Evolutionary conservation across 2,113 vertebrate genomes (phyloP).

Genomic region (Mystacornis crossleyi): DNA sequence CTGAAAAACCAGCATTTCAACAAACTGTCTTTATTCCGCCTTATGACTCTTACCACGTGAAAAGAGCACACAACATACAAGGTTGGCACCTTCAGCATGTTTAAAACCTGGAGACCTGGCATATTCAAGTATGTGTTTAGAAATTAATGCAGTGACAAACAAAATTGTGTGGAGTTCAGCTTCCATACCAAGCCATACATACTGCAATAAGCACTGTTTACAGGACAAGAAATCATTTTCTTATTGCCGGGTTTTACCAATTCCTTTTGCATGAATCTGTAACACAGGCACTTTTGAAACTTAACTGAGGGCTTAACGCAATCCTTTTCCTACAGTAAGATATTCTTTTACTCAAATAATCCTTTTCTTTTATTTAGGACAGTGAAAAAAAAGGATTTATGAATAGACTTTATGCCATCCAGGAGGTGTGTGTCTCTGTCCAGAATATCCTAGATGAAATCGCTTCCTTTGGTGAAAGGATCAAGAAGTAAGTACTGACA

Average conservation of each 20-base stretch:
- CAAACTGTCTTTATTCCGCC: not conserved
- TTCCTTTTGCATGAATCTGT: not conserved
- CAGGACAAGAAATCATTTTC: not conserved
- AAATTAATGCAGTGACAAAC: not conserved
- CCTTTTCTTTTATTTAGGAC: conserved; percentile 81
- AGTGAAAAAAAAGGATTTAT: conserved; percentile 97
- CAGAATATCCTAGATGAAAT: conserved; percentile 96
- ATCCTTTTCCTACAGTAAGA: not conserved
- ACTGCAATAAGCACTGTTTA: not conserved
- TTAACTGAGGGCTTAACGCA: not conserved
- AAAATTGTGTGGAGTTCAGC: not conserved
- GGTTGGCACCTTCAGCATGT: not conserved
- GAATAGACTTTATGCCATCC: conserved; percentile 97
- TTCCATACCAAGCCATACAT: not conserved
- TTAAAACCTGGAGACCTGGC: not conserved
- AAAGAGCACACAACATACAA: not conserved
- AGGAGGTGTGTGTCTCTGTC: conserved; percentile 96
- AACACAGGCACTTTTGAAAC: not conserved
- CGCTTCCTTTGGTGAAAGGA: conserved; percentile 93
- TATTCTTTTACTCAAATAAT: not conserved
- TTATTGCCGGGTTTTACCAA: not conserved
- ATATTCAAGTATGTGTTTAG: not conserved
- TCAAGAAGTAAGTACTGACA: conserved; percentile 92
- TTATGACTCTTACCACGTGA: not conserved
- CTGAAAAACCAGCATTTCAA: not conserved